Percentiles rank a stretch among this genome's conserved stretches.
phyloP scores from a whole-genome alignment of 2,113 vertebrate genomes.

The Sardina pilchardus region DNA sequence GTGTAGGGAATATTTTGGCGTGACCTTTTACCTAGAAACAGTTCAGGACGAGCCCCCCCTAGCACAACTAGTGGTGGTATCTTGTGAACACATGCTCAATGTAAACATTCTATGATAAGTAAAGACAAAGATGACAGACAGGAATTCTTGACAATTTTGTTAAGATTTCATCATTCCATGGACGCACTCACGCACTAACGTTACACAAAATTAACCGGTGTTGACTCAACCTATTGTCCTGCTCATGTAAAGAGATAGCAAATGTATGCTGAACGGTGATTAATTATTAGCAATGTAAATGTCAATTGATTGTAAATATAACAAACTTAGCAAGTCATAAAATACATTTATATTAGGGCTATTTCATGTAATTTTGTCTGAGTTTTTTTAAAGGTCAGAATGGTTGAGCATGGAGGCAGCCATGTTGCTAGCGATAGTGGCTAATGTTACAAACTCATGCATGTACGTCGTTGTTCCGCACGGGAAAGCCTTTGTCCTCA shows the following conservation, averaged over 20 bases:
- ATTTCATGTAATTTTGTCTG: conserved; percentile 27
- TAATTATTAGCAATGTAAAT: background rate
- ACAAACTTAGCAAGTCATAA: background rate
- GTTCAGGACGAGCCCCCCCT: conserved; percentile 15
- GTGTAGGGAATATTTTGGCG: background rate
- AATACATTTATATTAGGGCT: background rate
- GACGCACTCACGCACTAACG: background rate
- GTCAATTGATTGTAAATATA: background rate
- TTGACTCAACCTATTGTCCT: conserved; percentile 13
- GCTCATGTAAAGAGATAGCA: background rate
- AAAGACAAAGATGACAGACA: background rate
- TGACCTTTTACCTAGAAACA: conserved; percentile 75
- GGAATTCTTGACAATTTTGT: background rate
- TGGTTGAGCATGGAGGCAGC: conserved; percentile 76
- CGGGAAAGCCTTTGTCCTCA: conserved; percentile 27
- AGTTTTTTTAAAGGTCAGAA: conserved; percentile 76
- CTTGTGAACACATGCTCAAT: conserved; percentile 9
- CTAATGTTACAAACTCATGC: background rate
- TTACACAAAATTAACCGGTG: background rate
- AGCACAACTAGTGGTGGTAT: conserved; percentile 25
- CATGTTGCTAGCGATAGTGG: conserved; percentile 66
- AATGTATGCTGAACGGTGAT: background rate
- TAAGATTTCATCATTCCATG: background rate
- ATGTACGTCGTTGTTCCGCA: conserved; percentile 21
- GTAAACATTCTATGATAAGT: background rate